phyloP scores from a whole-genome alignment of 2,797 vertebrate species.

The Cossypha niveicapilla region DNA sequence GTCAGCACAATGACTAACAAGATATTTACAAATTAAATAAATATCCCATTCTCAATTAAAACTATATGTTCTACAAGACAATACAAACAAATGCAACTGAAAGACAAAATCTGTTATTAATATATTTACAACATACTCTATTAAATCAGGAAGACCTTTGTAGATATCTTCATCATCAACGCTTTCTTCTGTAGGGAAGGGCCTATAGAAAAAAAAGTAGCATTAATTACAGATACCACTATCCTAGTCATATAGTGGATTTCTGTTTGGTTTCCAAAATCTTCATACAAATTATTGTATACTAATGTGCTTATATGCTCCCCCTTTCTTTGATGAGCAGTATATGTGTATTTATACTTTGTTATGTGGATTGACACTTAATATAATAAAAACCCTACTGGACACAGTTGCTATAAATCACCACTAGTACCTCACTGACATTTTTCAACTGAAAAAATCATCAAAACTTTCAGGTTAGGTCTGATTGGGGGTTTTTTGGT shows the following conservation, averaged over 20 bases:
- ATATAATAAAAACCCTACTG: background rate
- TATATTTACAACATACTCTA: slow-evolving; percentile 84
- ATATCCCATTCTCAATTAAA: background rate
- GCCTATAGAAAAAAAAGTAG: slow-evolving; percentile 65
- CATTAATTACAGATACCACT: background rate
- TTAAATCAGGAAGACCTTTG: slow-evolving; percentile 92
- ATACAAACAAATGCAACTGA: background rate
- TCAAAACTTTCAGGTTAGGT: background rate
- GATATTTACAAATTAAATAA: background rate
- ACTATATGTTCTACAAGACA: background rate
- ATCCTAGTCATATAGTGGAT: background rate
- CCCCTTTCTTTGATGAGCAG: background rate
- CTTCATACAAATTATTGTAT: background rate
- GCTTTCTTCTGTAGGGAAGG: slow-evolving; percentile 92
- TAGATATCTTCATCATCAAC: slow-evolving; percentile 91
- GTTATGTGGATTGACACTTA: background rate
- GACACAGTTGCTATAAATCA: background rate
- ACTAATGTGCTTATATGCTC: fast-evolving
- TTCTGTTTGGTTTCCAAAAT: background rate
- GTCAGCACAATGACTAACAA: background rate
- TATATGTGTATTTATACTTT: background rate
- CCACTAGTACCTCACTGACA: background rate
- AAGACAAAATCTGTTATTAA: background rate
- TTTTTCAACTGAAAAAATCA: background rate
- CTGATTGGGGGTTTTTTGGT: fast-evolving